Evolutionary conservation across 2,797 vertebrate species (phyloP), one percentile per base, ranked within the genome.

Genomic region (Acomys russatus): DNA sequence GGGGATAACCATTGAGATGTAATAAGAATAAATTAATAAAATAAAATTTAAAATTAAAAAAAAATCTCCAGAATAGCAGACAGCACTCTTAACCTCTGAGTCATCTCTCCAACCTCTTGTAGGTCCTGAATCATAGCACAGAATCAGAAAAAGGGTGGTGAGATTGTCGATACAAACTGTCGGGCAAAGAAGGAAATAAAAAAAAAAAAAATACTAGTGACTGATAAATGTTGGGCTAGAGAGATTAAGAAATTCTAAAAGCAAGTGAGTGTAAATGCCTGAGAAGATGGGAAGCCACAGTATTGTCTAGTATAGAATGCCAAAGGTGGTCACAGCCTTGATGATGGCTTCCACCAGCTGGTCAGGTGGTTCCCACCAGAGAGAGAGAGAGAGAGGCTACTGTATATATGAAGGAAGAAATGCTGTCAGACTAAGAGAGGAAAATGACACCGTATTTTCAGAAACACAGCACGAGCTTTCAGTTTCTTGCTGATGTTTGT

Each of bases 371-470:
- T 93, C 85, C 30, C 35, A 51, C 17, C 51, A 84, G 17, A 44
- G 44, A 44, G 44, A 44, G 44, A 44, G 44, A 44, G 44, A 44
- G 4, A 44, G 44, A 44, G 44, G 44, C 4, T 44, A 44, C 44
- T 44, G 44, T 44, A 44, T n/a, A n/a, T 73, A 93, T 0, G 0
- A 85, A 49, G 14, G 56, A 9, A 94, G 88, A 94, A 28, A 51
- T 33, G 63, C 33, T 93, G 18, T 87, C 18, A 86, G 11, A 78
- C n/a, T 91, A 10, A 94, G 51, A 84, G 4, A 93, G 38, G 14
- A 90, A 94, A 91, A 85, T 51, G 33, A 63, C 11, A 86, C 63
- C 6, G 79, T 4, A 23, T 94, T 96, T 90, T 30, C 76, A 33
- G 74, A 68, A 68, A 90, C 80, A 33, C 20, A 88, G 3, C 18